Percentiles rank a stretch among this genome's conserved stretches.
phyloP scores from a whole-genome alignment of 2,797 vertebrate genomes.

The Geotria australis region DNA sequence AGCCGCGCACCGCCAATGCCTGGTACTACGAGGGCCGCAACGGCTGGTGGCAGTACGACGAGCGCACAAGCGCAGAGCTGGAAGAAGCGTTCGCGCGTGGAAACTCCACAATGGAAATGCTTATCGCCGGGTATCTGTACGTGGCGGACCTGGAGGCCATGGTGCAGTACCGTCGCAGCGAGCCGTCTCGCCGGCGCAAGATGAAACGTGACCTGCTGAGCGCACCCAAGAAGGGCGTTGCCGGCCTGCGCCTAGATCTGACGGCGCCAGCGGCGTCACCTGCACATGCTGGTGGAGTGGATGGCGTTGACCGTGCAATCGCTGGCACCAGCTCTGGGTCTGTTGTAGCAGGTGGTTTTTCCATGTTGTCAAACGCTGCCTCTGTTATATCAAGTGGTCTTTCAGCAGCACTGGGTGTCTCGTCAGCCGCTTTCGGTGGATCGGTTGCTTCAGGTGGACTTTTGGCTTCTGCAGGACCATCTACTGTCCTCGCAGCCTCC shows the following conservation, averaged over 20 bases:
- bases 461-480: too few species aligned
- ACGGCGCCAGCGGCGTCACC: too few species aligned
- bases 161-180: slow-evolving; percentile 84
- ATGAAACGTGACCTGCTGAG: slow-evolving; percentile 71
- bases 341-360: too few species aligned
- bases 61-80: slow-evolving; percentile 61
- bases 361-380: too few species aligned
- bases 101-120: slow-evolving; percentile 78
- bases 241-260: slow-evolving; percentile 34
- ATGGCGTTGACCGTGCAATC: too few species aligned
- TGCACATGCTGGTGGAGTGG: too few species aligned
- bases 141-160: slow-evolving; percentile 83
- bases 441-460: too few species aligned
- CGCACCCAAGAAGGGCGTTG: slow-evolving; percentile 68
- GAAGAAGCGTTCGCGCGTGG: slow-evolving; percentile 71
- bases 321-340: too few species aligned
- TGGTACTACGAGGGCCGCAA: slow-evolving; percentile 96
- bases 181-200: slow-evolving; percentile 59
- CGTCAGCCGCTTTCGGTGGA: too few species aligned
- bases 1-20: slow-evolving; percentile 56
- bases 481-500: too few species aligned
- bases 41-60: slow-evolving; percentile 98
- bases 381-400: too few species aligned
- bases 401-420: too few species aligned
- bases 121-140: slow-evolving; percentile 79